phyloP scores from a whole-genome alignment of 2,888 invertebrate species.

The Cryptophagus acutangulus region DNA sequence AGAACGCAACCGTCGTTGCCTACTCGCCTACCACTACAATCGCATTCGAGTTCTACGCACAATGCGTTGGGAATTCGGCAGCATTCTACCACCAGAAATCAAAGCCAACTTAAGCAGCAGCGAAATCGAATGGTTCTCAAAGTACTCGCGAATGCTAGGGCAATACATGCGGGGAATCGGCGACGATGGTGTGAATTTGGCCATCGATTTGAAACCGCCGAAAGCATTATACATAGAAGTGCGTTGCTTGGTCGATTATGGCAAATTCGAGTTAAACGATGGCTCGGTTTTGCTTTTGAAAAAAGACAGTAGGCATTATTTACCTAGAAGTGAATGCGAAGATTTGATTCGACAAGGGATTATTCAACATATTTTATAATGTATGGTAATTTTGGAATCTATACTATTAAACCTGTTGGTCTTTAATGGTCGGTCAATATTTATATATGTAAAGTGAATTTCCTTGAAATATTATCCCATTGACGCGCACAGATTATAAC shows the following conservation, averaged over 20 bases:
- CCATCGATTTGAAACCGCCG: conserved; percentile 83
- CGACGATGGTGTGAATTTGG: conserved; percentile 79
- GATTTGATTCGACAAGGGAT: conserved; percentile 86
- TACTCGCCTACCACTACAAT: conserved; percentile 78
- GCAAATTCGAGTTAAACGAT: conserved; percentile 88
- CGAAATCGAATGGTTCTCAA: conserved; percentile 84
- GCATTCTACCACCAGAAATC: conserved; percentile 81
- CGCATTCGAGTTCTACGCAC: conserved; percentile 75
- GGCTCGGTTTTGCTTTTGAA: conserved; percentile 86
- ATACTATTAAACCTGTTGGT: too few species aligned
- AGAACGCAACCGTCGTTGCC: conserved; percentile 84
- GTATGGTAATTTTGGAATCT: too few species aligned
- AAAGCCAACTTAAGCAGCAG: conserved; percentile 72
- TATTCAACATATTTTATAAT: conserved; percentile 64
- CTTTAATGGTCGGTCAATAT: too few species aligned
- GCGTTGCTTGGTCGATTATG: conserved; percentile 83
- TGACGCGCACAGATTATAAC: too few species aligned
- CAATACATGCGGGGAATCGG: conserved; percentile 85
- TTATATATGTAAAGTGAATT: too few species aligned
- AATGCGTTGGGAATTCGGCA: conserved; percentile 95
- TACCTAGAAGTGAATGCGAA: conserved; percentile 85
- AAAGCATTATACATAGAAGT: conserved; percentile 91
- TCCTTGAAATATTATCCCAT: too few species aligned
- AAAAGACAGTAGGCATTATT: conserved; percentile 85
- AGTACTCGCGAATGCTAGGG: conserved; percentile 80